Conservation (phyloP, 2,113 vertebrate species). For the Mugil cephalus region DNA sequence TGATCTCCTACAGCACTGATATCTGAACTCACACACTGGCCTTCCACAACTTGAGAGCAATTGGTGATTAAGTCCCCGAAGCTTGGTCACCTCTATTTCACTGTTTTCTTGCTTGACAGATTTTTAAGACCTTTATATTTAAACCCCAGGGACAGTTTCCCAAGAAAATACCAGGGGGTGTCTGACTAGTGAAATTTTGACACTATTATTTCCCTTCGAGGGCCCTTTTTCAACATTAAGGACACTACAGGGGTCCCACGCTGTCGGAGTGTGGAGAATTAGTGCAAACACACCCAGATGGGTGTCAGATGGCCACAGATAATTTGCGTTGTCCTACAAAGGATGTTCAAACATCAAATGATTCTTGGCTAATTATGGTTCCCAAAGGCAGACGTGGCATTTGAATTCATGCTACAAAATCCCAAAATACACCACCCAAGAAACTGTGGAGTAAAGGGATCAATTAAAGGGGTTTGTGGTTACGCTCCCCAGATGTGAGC, state of each 20-base stretch:
- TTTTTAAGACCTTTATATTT: constrained; percentile 42
- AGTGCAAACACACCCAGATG: constrained; percentile 56
- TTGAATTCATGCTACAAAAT: constrained; percentile 40
- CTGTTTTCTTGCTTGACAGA: neutral
- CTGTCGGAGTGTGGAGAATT: constrained; percentile 40
- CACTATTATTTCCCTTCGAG: constrained; percentile 27
- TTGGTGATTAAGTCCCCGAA: constrained; percentile 20
- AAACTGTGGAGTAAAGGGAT: constrained; percentile 24
- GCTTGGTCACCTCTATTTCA: constrained; percentile 12
- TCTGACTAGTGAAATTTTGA: constrained; percentile 32
- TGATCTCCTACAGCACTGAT: neutral
- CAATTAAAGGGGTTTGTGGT: constrained; percentile 32
- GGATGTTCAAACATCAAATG: constrained; percentile 26
- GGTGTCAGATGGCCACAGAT: constrained; percentile 59
- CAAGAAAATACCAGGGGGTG: constrained; percentile 32
- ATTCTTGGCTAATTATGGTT: constrained; percentile 27
- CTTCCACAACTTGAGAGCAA: constrained; percentile 8
- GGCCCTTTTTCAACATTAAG: constrained; percentile 34
- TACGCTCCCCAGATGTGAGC: constrained; percentile 24
- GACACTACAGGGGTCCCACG: constrained; percentile 31
- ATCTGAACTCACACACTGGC: constrained; percentile 4
- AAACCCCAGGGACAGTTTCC: constrained; percentile 46
- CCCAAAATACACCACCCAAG: constrained; percentile 34
- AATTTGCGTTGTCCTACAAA: constrained; percentile 56
- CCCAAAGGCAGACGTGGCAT: constrained; percentile 39